Conservation (phyloP, 2,888 invertebrate genomes). For the Drosophila ezoana region DNA sequence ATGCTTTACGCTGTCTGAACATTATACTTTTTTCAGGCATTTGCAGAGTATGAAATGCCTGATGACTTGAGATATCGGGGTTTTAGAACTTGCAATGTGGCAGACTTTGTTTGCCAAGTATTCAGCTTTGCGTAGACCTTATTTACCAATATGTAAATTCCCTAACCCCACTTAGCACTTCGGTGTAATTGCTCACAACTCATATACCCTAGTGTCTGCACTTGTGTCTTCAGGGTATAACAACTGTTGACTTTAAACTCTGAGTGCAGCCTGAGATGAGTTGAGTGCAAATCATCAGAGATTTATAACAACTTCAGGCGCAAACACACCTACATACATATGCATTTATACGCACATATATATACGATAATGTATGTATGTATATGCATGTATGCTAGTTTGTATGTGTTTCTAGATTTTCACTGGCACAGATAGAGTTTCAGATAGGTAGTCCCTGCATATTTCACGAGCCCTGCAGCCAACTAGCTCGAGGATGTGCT, state of each 20-base stretch:
- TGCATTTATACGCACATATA: not conserved
- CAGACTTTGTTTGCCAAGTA: too few species aligned
- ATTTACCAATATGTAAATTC: too few species aligned
- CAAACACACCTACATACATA: conserved; percentile 20
- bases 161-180: too few species aligned
- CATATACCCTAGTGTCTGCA: not conserved
- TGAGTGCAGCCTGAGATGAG: conserved; percentile 49
- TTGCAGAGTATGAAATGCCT: too few species aligned
- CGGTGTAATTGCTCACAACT: not conserved
- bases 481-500: conserved; percentile 30
- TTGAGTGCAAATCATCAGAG: conserved; percentile 62
- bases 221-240: conserved; percentile 16
- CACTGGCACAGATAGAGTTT: conserved; percentile 5
- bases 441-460: conserved; percentile 52
- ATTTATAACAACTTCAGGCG: conserved; percentile 63
- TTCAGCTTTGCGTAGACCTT: too few species aligned
- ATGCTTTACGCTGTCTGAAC: too few species aligned
- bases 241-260: conserved; percentile 43
- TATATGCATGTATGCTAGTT: not conserved
- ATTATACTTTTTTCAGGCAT: too few species aligned
- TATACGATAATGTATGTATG: not conserved
- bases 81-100: too few species aligned
- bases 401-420: not conserved
- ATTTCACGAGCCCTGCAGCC: conserved; percentile 52
- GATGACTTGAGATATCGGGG: too few species aligned